A percentile compares a stretch with the other conserved stretches of the same genome.
Conservation (phyloP, 2,888 invertebrate species). For the Deilephila elpenor region DNA sequence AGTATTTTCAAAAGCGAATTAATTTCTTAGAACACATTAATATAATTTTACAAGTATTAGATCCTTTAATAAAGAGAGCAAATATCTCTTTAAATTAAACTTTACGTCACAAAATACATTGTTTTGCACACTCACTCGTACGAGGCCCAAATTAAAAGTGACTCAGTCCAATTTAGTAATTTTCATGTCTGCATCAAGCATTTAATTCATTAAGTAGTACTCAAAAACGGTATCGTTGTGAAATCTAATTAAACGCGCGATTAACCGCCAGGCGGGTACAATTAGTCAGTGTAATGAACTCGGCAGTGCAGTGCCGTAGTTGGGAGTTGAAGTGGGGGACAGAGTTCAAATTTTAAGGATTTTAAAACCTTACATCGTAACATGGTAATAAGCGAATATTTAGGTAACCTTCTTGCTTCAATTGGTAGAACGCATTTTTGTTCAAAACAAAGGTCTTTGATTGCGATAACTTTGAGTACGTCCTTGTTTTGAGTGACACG, state of each 20-base stretch:
- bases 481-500: no score
- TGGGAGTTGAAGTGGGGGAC: background rate
- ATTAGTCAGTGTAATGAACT: slow-evolving; percentile 58
- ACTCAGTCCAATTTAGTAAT: slow-evolving; percentile 22
- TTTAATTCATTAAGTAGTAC: slow-evolving; percentile 26
- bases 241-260: slow-evolving; percentile 68
- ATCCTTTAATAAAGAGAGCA: background rate
- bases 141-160: slow-evolving; percentile 18
- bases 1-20: no score
- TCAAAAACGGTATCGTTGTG: slow-evolving; percentile 54
- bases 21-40: no score
- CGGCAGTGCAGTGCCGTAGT: slow-evolving; percentile 24
- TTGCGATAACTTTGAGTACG: no score
- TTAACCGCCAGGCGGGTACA: slow-evolving; percentile 57
- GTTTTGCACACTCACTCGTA: background rate
- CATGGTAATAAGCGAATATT: no score
- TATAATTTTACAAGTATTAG: no score
- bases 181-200: slow-evolving; percentile 27
- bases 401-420: no score
- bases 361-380: background rate
- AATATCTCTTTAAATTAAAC: background rate
- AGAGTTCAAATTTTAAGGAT: background rate
- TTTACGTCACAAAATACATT: background rate
- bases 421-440: no score
- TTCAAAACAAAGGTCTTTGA: no score